Conservation (phyloP, 2,888 invertebrate species). For the Polydesmus complanatus region DNA sequence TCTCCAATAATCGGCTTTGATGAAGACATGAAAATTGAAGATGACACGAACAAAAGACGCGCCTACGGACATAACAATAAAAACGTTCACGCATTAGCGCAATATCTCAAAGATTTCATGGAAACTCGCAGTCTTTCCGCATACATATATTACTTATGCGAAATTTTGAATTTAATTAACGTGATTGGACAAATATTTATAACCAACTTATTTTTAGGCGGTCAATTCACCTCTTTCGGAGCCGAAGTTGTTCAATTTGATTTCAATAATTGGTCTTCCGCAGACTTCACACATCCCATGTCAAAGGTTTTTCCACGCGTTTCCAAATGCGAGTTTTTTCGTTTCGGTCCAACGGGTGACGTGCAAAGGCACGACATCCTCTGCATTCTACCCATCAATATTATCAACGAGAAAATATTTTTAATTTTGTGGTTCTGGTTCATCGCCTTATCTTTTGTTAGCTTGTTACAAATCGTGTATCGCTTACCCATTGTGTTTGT, state of each 20-base stretch:
- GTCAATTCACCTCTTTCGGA: not conserved
- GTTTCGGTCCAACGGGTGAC: constrained; percentile 22
- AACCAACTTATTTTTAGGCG: not conserved
- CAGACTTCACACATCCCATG: constrained; percentile 25
- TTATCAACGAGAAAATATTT: constrained; percentile 33
- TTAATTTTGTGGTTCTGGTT: constrained; percentile 51
- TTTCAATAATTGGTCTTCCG: not conserved
- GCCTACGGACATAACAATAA: not conserved
- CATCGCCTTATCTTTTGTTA: constrained; percentile 24
- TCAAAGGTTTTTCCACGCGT: constrained; percentile 34
- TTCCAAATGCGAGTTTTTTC: constrained; percentile 26
- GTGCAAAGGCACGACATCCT: constrained; percentile 23
- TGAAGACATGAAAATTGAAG: not conserved
- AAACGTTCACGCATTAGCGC: not conserved
- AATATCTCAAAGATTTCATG: not conserved
- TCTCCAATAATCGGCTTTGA: not conserved
- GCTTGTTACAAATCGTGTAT: constrained; percentile 23
- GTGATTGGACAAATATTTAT: not conserved
- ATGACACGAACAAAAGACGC: not conserved
- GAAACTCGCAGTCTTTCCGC: not conserved
- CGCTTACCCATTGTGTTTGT: constrained; percentile 20
- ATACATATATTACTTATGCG: not conserved
- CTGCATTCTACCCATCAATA: constrained; percentile 26
- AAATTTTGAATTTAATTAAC: not conserved
- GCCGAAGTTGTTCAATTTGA: not conserved